Evolutionary conservation across 2,113 vertebrate genomes (phyloP).

Genomic region (Oreochromis tanganicae): DNA sequence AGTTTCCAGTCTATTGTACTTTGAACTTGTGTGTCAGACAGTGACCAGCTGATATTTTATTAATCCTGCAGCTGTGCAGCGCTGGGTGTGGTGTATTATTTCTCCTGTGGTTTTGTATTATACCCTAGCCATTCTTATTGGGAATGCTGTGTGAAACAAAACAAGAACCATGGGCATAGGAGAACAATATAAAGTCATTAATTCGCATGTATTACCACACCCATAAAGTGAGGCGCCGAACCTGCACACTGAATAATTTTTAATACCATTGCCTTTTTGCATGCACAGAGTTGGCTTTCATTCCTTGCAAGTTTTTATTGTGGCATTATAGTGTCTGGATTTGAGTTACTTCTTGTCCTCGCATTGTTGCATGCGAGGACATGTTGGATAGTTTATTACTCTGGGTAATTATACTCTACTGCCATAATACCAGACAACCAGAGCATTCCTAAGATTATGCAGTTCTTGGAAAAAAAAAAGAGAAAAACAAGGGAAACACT

Average conservation of each 20-base stretch:
- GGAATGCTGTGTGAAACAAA: not conserved
- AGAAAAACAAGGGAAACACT: not conserved
- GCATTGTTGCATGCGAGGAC: not conserved
- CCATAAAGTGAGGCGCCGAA: not conserved
- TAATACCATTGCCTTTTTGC: not conserved
- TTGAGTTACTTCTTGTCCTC: not conserved
- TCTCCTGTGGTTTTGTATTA: not conserved
- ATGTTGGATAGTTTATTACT: not conserved
- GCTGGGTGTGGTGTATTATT: constrained; percentile 5
- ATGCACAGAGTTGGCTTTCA: not conserved
- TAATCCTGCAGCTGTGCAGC: not conserved
- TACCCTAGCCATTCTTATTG: not conserved
- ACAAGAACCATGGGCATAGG: not conserved
- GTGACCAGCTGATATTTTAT: not conserved
- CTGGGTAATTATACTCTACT: not conserved
- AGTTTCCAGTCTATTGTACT: not conserved
- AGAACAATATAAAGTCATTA: not conserved
- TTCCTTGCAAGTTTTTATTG: not conserved
- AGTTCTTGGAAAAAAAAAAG: not conserved
- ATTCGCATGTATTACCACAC: not conserved
- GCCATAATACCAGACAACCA: not conserved
- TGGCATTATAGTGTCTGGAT: not conserved
- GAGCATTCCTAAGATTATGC: not conserved
- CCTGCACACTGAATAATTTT: not conserved
- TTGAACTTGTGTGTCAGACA: not conserved